phyloP scores from a whole-genome alignment of 2,888 invertebrate genomes.

The Oscheius sp. region DNA sequence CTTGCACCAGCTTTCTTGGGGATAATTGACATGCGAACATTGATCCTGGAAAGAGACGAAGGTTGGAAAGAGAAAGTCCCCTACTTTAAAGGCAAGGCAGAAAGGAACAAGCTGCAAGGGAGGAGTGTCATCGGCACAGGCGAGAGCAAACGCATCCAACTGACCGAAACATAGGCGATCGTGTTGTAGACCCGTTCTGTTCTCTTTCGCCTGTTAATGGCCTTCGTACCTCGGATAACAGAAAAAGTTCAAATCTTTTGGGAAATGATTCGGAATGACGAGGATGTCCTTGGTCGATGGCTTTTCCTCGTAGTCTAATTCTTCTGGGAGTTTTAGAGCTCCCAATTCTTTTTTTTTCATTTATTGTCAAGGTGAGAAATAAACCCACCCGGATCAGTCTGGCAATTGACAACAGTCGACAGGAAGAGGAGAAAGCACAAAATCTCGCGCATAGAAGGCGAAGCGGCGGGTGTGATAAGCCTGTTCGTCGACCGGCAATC shows the following conservation, averaged over 20 bases:
- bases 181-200: constrained; percentile 50
- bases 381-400: not conserved
- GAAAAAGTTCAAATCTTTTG: constrained; percentile 57
- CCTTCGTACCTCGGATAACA: constrained; percentile 46
- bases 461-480: constrained; percentile 4
- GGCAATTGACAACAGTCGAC: not conserved
- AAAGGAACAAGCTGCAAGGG: constrained; percentile 63
- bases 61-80: too few species aligned
- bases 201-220: not conserved
- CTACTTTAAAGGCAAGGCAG: constrained; percentile 60
- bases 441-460: constrained; percentile 20
- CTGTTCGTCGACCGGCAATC: not conserved
- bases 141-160: constrained; percentile 59
- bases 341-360: constrained; percentile 2
- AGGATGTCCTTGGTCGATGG: constrained; percentile 54
- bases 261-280: constrained; percentile 57
- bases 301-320: constrained; percentile 41
- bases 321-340: constrained; percentile 20
- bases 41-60: constrained; percentile 44
- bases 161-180: constrained; percentile 61
- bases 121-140: constrained; percentile 63
- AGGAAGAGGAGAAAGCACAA: constrained; percentile 16
- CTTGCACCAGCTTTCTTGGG: constrained; percentile 58
- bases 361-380: not conserved
- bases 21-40: constrained; percentile 58